phyloP scores from a whole-genome alignment of 2,113 vertebrate species.

The Pelusios castaneus region DNA sequence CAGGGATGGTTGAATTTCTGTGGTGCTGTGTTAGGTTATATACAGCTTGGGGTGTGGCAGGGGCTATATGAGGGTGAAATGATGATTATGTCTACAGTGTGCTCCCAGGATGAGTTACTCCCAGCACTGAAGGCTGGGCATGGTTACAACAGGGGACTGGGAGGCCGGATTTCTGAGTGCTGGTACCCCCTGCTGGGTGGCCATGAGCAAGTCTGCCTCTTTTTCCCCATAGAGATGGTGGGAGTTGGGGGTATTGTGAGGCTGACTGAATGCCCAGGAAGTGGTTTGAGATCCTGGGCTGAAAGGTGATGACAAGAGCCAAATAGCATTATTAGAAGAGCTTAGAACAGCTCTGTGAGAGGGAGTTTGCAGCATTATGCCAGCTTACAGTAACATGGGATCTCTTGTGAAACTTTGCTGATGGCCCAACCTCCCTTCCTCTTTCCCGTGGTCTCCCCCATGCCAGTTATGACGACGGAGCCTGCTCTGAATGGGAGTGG shows the following conservation, averaged over 20 bases:
- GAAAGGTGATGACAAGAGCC: not conserved
- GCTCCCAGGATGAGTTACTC: not conserved
- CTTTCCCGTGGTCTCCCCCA: constrained; percentile 54
- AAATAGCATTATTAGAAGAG: fast-evolving
- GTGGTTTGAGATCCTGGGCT: not conserved
- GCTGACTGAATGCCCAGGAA: not conserved
- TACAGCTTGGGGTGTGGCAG: fast-evolving
- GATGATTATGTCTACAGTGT: not conserved
- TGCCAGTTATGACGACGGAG: not conserved
- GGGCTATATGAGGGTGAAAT: not conserved
- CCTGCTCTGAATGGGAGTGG: not conserved
- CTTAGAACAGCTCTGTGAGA: not conserved
- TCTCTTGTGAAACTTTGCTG: constrained; percentile 31
- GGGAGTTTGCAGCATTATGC: fast-evolving
- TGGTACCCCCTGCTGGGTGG: not conserved
- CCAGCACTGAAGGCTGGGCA: not conserved
- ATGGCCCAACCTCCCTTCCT: constrained; percentile 62
- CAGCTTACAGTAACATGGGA: not conserved
- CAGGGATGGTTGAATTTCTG: not conserved
- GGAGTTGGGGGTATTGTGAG: not conserved
- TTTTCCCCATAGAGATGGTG: not conserved
- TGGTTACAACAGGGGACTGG: not conserved
- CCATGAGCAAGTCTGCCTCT: constrained; percentile 23
- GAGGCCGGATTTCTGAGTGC: not conserved
- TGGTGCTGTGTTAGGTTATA: not conserved